phyloP scores from a whole-genome alignment of 2,113 vertebrate genomes.

The Rhabdornis inornatus region DNA sequence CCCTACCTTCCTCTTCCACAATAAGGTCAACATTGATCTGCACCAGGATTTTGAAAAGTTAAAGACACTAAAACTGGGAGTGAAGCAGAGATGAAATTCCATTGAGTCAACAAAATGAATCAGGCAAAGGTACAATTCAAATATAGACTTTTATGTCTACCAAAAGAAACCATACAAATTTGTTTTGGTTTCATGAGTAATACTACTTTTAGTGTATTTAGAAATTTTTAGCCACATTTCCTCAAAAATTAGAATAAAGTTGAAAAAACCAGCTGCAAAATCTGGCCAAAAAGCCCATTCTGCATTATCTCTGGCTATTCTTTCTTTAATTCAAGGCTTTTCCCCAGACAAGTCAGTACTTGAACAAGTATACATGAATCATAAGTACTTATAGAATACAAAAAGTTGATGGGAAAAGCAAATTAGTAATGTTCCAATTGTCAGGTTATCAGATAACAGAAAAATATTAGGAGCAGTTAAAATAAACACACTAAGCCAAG shows the following conservation, averaged over 20 bases:
- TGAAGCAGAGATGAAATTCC: neutral
- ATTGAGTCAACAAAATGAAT: neutral
- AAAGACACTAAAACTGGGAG: neutral
- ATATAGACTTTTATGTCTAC: neutral
- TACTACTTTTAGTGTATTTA: neutral
- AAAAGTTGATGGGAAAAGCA: neutral
- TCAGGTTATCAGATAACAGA: neutral
- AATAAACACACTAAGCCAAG: neutral
- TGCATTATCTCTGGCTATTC: neutral
- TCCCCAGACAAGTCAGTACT: neutral
- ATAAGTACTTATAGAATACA: neutral
- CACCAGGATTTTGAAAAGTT: neutral
- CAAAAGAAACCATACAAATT: neutral
- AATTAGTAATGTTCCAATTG: neutral
- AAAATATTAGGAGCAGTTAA: neutral
- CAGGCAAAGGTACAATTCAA: neutral
- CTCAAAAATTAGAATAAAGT: neutral
- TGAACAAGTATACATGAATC: neutral
- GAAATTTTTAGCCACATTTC: neutral
- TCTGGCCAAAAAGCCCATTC: neutral
- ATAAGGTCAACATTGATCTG: neutral
- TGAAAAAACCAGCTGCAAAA: neutral
- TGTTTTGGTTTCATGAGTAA: neutral
- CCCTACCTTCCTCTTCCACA: neutral
- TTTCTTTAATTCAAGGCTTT: neutral